Evolutionary conservation across 2,888 invertebrate genomes (phyloP).

Genomic region (Helicoverpa assulta): DNA sequence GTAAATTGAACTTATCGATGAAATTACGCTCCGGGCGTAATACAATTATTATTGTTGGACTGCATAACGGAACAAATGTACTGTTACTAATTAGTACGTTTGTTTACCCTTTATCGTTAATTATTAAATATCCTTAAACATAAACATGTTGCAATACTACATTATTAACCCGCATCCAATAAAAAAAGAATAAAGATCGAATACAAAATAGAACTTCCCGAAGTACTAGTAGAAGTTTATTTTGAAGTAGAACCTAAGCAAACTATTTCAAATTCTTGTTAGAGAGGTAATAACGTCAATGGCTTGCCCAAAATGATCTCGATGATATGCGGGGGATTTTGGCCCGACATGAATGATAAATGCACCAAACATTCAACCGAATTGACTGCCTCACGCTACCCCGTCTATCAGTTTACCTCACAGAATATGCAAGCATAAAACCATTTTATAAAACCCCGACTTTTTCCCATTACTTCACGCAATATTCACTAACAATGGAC

Average conservation of each 20-base stretch:
- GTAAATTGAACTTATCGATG: conserved; percentile 77
- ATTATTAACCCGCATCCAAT: too few relatives aligned
- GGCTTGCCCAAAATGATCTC: conserved; percentile 42
- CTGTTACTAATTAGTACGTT: conserved; percentile 65
- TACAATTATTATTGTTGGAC: conserved; percentile 69
- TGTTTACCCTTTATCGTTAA: conserved; percentile 56
- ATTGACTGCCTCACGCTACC: conserved; percentile 48
- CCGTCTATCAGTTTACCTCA: conserved; percentile 51
- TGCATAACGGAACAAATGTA: conserved; percentile 71
- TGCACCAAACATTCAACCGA: conserved; percentile 49
- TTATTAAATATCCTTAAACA: conserved; percentile 35
- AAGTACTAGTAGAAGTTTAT: background rate
- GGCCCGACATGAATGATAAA: conserved; percentile 47
- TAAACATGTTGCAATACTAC: background rate
- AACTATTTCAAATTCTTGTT: conserved; percentile 24
- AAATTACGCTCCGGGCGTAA: conserved; percentile 72
- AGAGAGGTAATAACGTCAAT: conserved; percentile 36
- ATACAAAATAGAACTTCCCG: too few relatives aligned
- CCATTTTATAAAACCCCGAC: conserved; percentile 50
- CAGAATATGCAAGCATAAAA: conserved; percentile 52
- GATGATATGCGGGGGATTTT: conserved; percentile 39
- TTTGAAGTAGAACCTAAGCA: conserved; percentile 7
- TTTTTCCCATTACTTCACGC: conserved; percentile 61
- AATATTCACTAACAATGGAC: conserved; percentile 61
- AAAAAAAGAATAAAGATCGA: too few relatives aligned